These are phyloP conservation scores for Carassius carassius DNA, from an alignment of 2,113 vertebrate species.

Conservation along the genomic window DNA sequence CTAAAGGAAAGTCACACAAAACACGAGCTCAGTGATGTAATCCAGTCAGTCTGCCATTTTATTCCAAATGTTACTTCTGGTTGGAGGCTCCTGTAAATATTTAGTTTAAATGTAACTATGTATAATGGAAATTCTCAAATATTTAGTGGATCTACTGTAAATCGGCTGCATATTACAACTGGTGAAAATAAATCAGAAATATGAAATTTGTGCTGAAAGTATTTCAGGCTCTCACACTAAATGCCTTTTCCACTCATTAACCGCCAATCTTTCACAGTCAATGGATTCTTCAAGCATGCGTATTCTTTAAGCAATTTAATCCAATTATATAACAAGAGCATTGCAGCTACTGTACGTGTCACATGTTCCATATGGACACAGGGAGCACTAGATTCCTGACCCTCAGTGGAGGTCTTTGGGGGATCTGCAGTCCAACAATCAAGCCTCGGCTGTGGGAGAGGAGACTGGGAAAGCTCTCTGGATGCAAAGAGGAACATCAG, in stretches of 20 bases:
- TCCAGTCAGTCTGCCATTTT: conserved; percentile 3
- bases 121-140: not conserved
- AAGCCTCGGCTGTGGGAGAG: not conserved
- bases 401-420: conserved; percentile 12
- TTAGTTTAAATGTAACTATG: not conserved
- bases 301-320: not conserved
- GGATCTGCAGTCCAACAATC: not conserved
- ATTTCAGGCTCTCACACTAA: not conserved
- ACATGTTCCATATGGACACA: conserved; percentile 8
- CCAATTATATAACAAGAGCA: not conserved
- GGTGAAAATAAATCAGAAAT: not conserved
- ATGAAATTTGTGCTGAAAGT: not conserved
- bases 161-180: not conserved
- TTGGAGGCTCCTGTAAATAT: not conserved
- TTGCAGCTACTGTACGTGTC: conserved; percentile 16
- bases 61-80: not conserved
- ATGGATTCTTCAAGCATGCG: not conserved
- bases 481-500: not conserved
- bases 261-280: not conserved
- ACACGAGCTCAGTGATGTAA: not conserved
- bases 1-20: not conserved
- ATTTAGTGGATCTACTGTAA: not conserved
- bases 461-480: not conserved
- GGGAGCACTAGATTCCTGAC: conserved; percentile 7
- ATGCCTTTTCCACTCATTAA: not conserved